Evolutionary conservation across 1,140 invertebrate genomes (phyloP).

Genomic region (Mactra quadrangularis): DNA sequence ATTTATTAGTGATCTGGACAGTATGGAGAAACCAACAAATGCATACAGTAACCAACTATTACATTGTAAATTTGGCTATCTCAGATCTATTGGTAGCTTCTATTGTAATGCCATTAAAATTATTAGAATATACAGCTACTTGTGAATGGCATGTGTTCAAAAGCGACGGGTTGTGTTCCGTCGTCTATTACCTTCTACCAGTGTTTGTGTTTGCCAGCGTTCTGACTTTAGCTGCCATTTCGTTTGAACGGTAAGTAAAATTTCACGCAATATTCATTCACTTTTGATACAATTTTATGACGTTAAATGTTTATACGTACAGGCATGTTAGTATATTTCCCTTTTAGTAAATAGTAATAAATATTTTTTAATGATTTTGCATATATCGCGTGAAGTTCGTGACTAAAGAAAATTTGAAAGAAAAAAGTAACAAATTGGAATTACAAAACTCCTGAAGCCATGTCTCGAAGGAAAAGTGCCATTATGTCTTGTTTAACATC

Average conservation of each 20-base stretch:
- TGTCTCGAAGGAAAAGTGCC: too few relatives aligned
- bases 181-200: constrained; percentile 82
- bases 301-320: too few relatives aligned
- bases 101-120: constrained; percentile 84
- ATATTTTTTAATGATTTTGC: too few relatives aligned
- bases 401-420: too few relatives aligned
- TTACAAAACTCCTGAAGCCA: too few relatives aligned
- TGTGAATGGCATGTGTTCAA: constrained; percentile 82
- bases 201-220: constrained; percentile 84
- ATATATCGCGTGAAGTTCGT: too few relatives aligned
- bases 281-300: too few relatives aligned
- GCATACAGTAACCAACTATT: constrained; percentile 85
- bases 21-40: constrained; percentile 83
- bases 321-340: too few relatives aligned
- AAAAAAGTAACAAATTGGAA: too few relatives aligned
- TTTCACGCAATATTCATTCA: too few relatives aligned
- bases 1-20: constrained; percentile 80
- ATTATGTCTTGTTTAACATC: too few relatives aligned
- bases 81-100: constrained; percentile 84
- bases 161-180: constrained; percentile 82
- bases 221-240: constrained; percentile 84
- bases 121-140: constrained; percentile 84
- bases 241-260: constrained; percentile 85
- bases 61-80: constrained; percentile 85
- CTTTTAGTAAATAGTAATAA: too few relatives aligned